These are phyloP conservation scores for Stegodyphus mimosarum DNA, from an alignment of 1,140 invertebrate genomes.

Conservation along the genomic window DNA sequence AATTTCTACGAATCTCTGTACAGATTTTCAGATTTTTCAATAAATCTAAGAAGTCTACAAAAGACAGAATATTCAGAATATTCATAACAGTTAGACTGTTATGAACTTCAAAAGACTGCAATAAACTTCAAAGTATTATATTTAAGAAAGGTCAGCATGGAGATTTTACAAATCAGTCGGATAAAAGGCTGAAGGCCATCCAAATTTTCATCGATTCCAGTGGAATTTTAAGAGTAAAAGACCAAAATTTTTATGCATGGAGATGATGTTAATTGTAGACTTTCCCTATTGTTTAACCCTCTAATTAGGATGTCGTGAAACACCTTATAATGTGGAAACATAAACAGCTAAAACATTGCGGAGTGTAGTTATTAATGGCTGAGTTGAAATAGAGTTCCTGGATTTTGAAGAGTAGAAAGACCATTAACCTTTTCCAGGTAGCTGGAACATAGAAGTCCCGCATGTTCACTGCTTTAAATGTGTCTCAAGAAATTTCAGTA, in stretches of 20 bases:
- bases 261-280: not conserved
- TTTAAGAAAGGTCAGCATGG: not conserved
- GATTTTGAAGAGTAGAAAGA: not conserved
- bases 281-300: not conserved
- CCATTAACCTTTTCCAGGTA: not conserved
- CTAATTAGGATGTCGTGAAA: not conserved
- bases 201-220: not conserved
- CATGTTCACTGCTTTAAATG: too few species aligned
- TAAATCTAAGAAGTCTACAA: not conserved
- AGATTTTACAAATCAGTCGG: not conserved
- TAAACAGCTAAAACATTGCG: not conserved
- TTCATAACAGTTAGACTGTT: not conserved
- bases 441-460: too few species aligned
- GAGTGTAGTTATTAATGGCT: not conserved
- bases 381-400: not conserved
- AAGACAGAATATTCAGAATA: not conserved
- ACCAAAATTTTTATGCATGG: not conserved
- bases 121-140: not conserved
- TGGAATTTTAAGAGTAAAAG: conserved; percentile 8
- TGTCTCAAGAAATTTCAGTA: too few species aligned
- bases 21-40: not conserved
- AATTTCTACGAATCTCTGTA: not conserved
- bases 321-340: not conserved
- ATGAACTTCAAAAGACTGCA: not conserved
- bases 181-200: not conserved